A percentile compares a stretch with the other conserved stretches of the same genome.
phyloP scores from a whole-genome alignment of 2,113 vertebrate genomes.

The Eublepharis macularius region DNA sequence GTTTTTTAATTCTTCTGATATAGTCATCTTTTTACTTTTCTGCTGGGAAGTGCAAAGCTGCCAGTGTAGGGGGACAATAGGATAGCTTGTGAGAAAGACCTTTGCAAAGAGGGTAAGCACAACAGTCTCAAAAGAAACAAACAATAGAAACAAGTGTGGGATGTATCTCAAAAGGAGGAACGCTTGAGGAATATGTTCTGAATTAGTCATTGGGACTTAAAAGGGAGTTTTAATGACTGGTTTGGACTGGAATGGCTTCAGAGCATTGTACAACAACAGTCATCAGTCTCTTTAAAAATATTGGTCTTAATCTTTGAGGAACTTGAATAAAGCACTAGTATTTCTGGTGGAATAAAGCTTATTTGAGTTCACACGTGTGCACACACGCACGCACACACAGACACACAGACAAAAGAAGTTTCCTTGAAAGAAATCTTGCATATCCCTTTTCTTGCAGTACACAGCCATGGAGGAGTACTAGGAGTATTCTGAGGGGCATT shows the following conservation, averaged over 20 bases:
- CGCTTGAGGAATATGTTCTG: background rate
- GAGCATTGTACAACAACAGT: background rate
- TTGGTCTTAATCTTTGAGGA: background rate
- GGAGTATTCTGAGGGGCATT: background rate
- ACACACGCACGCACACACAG: too few relatives aligned
- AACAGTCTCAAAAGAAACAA: background rate
- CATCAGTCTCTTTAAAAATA: background rate
- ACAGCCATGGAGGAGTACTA: background rate
- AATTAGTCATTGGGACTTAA: background rate
- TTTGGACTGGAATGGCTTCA: background rate
- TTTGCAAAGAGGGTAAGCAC: background rate
- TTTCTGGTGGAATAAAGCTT: background rate
- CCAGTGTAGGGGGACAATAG: background rate
- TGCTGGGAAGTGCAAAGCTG: background rate
- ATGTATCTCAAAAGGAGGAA: background rate
- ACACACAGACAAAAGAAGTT: too few relatives aligned
- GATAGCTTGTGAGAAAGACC: background rate
- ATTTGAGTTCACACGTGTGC: too few relatives aligned
- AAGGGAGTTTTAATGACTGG: slow-evolving; percentile 1
- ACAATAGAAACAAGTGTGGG: background rate
- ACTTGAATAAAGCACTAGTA: background rate
- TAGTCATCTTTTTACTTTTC: background rate
- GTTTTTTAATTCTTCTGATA: background rate
- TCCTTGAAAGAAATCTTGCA: background rate
- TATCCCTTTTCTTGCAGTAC: background rate